These are phyloP conservation scores for Amphimallon solstitiale DNA, from an alignment of 2,888 invertebrate species.

Conservation along the genomic window DNA sequence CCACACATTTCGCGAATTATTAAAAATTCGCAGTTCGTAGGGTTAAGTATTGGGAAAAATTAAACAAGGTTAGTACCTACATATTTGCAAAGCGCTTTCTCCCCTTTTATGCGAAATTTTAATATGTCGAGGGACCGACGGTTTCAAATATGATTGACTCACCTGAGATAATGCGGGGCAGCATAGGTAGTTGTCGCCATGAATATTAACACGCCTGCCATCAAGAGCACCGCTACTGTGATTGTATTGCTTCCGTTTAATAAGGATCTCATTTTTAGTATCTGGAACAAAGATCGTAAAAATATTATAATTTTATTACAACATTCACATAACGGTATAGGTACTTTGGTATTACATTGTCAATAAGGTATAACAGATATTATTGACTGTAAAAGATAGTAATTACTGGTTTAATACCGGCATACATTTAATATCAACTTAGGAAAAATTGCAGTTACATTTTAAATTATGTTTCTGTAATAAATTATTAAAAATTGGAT, in stretches of 20 bases:
- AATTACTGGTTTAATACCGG: too few relatives aligned
- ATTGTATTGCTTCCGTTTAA: conserved; percentile 45
- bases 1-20: too few relatives aligned
- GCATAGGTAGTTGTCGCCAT: conserved; percentile 53
- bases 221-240: conserved; percentile 63
- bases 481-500: too few relatives aligned
- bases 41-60: too few relatives aligned
- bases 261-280: conserved; percentile 37
- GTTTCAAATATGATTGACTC: conserved; percentile 31
- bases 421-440: too few relatives aligned
- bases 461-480: too few relatives aligned
- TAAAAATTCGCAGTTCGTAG: too few relatives aligned
- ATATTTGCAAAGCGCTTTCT: too few relatives aligned
- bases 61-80: too few relatives aligned
- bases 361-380: background rate
- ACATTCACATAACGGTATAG: background rate
- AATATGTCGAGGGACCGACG: background rate
- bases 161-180: conserved; percentile 55
- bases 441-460: too few relatives aligned
- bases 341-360: background rate
- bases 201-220: conserved; percentile 63
- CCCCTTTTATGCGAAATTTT: too few relatives aligned
- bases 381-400: background rate
- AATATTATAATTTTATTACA: too few relatives aligned
- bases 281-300: background rate